phyloP scores from a whole-genome alignment of 2,797 vertebrate genomes.

The Sebastolobus alascanus region DNA sequence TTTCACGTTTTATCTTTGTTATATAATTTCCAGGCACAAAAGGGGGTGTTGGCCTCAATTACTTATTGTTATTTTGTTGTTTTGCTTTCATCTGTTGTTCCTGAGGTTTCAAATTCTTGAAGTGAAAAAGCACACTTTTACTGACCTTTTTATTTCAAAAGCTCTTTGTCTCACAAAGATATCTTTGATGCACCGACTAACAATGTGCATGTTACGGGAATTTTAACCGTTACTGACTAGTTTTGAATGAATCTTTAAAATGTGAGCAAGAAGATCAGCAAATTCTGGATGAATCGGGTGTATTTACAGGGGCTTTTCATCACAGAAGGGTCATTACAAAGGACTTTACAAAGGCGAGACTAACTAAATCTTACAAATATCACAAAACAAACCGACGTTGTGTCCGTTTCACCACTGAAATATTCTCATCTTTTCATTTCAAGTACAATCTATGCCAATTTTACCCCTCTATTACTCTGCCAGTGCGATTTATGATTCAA shows the following conservation, averaged over 20 bases:
- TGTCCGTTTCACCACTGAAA: background rate
- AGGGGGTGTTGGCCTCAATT: slow-evolving; percentile 42
- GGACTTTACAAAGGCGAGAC: background rate
- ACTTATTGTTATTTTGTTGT: slow-evolving; percentile 39
- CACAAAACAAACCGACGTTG: background rate
- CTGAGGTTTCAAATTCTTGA: slow-evolving; percentile 51
- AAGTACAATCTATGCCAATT: background rate
- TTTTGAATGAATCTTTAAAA: background rate
- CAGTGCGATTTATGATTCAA: slow-evolving; percentile 21
- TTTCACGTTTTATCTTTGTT: slow-evolving; percentile 40
- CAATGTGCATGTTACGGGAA: background rate
- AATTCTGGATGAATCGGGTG: background rate
- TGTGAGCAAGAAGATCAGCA: background rate
- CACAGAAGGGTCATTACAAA: background rate
- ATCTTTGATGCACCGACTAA: background rate
- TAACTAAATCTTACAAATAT: background rate
- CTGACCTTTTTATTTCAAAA: slow-evolving; percentile 36
- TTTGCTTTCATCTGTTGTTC: slow-evolving; percentile 33
- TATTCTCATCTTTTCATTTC: slow-evolving; percentile 3
- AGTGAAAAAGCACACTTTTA: slow-evolving; percentile 32
- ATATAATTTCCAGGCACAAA: slow-evolving; percentile 48
- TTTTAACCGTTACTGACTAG: background rate
- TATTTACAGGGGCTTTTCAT: background rate
- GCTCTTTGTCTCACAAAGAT: background rate
- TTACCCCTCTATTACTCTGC: background rate